A percentile compares a stretch with the other conserved stretches of the same genome.
Conservation (phyloP, 2,888 invertebrate genomes). For the Sinotaia quadrata region DNA sequence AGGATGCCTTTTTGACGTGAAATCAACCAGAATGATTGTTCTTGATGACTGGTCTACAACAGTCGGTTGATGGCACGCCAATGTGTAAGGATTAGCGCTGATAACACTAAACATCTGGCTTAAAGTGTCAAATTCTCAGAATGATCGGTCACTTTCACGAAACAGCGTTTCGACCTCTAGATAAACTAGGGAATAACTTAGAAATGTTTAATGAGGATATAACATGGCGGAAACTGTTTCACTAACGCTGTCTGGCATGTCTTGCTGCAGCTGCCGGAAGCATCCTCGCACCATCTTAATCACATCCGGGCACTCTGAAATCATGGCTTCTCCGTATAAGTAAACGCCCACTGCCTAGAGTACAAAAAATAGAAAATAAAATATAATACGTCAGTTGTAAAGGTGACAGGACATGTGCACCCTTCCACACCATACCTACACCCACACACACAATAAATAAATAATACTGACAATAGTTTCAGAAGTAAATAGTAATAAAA, state of each 20-base stretch:
- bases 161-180: too few relatives aligned
- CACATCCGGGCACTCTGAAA: slow-evolving; percentile 54
- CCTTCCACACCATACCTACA: background rate
- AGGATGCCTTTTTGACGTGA: too few relatives aligned
- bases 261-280: slow-evolving; percentile 49
- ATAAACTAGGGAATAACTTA: too few relatives aligned
- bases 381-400: background rate
- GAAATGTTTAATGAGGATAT: too few relatives aligned
- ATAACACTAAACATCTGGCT: too few relatives aligned
- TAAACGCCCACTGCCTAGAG: slow-evolving; percentile 73
- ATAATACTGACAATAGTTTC: too few relatives aligned
- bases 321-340: slow-evolving; percentile 72
- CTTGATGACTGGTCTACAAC: too few relatives aligned
- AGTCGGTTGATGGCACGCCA: too few relatives aligned
- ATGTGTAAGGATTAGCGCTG: too few relatives aligned
- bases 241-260: slow-evolving; percentile 58
- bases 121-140: too few relatives aligned
- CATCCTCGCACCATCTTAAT: slow-evolving; percentile 51
- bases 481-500: background rate
- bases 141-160: too few relatives aligned
- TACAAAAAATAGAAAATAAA: background rate
- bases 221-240: slow-evolving; percentile 53
- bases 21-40: too few relatives aligned
- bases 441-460: background rate
- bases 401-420: background rate